phyloP scores from a whole-genome alignment of 2,888 invertebrate species.

The Chloroclystis v-ata region DNA sequence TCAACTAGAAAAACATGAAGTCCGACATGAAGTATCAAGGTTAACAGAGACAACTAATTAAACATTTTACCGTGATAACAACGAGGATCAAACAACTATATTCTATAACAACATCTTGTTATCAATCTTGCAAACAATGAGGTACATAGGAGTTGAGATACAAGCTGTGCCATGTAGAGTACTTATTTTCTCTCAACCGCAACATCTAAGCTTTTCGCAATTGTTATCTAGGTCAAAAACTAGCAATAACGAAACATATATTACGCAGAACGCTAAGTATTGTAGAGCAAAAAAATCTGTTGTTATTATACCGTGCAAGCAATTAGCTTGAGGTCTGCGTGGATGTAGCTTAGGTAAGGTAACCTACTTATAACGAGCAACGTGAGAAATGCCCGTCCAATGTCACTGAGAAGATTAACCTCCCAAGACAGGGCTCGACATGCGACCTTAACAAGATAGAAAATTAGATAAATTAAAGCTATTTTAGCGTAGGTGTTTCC shows the following conservation, averaged over 20 bases:
- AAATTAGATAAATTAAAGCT: constrained; percentile 34
- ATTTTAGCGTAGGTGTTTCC: constrained; percentile 16
- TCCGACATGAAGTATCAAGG: constrained; percentile 46
- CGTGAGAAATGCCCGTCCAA: constrained; percentile 44
- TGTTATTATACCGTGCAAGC: constrained; percentile 8
- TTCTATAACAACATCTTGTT: background rate
- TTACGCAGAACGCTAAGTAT: constrained; percentile 31
- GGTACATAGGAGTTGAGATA: background rate
- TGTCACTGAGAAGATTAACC: constrained; percentile 50
- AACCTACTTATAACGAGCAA: constrained; percentile 48
- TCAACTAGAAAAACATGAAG: constrained; percentile 47
- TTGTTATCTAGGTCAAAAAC: constrained; percentile 47
- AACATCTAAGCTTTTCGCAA: constrained; percentile 35
- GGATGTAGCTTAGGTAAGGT: constrained; percentile 38
- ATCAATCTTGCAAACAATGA: background rate
- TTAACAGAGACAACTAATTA: constrained; percentile 53
- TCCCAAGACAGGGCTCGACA: constrained; percentile 39
- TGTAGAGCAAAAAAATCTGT: constrained; percentile 30
- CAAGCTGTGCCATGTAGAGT: background rate
- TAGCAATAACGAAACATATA: constrained; percentile 36
- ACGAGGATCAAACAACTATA: constrained; percentile 6
- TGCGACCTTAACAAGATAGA: constrained; percentile 31
- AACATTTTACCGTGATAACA: constrained; percentile 14
- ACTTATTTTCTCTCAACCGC: constrained; percentile 1
- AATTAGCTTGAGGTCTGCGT: constrained; percentile 30